A percentile compares a stretch with the other conserved stretches of the same genome.
phyloP scores from a whole-genome alignment of 2,797 vertebrate species.

The Manis pentadactyla region DNA sequence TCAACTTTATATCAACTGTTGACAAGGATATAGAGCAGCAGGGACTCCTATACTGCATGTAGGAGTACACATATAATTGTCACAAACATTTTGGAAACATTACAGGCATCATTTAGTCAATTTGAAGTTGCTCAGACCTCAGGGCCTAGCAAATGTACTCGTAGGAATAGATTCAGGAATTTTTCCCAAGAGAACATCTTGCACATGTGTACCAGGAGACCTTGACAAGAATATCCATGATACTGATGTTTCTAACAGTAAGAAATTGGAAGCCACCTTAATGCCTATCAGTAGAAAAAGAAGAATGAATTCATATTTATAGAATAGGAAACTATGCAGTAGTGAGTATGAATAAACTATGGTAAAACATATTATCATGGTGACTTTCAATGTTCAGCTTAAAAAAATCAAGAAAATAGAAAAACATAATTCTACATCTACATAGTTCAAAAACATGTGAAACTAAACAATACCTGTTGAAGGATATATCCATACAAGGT shows the following conservation, averaged over 20 bases:
- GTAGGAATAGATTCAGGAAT: not conserved
- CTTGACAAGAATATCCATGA: not conserved
- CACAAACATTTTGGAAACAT: not conserved
- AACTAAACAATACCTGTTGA: not conserved
- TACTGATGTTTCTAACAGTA: not conserved
- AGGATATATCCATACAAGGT: not conserved
- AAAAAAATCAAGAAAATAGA: not conserved
- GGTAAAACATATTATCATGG: not conserved
- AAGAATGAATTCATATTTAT: not conserved
- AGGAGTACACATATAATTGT: not conserved
- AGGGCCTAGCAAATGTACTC: not conserved
- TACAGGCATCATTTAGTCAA: not conserved
- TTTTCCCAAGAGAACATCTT: not conserved
- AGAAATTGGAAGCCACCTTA: not conserved
- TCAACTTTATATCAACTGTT: constrained; percentile 47
- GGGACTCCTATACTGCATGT: not conserved
- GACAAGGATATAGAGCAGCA: constrained; percentile 15
- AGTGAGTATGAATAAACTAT: not conserved
- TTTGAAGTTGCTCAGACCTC: not conserved
- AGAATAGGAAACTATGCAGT: not conserved
- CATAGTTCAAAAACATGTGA: not conserved
- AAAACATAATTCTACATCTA: not conserved
- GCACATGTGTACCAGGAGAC: not conserved
- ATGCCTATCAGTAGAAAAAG: not conserved
- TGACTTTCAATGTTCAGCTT: not conserved